Percentiles rank a stretch among this genome's conserved stretches.
Evolutionary conservation across 35 echinoderm and acorn worm species (phyloP).

Genomic region (Heliocidaris erythrogramma): DNA sequence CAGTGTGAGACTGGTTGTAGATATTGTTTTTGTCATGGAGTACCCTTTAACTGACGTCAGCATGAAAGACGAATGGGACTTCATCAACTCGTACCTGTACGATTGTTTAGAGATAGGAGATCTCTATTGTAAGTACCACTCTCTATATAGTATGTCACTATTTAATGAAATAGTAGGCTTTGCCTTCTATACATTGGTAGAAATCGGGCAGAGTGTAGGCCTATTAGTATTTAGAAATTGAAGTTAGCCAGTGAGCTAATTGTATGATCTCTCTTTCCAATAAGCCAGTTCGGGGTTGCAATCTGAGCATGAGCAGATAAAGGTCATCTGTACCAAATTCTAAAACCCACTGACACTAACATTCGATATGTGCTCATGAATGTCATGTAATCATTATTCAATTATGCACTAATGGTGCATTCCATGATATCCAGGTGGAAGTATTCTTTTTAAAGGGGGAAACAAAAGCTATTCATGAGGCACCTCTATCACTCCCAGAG

Average conservation of each 20-base stretch:
- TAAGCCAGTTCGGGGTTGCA: too few relatives aligned
- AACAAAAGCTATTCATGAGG: too few relatives aligned
- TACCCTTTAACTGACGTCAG: background rate
- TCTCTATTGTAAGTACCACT: constrained; percentile 54
- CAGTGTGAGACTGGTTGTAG: background rate
- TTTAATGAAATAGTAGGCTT: background rate
- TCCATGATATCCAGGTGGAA: too few relatives aligned
- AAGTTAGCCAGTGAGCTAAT: too few relatives aligned
- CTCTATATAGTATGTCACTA: background rate
- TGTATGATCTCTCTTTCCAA: background rate
- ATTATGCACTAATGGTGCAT: too few relatives aligned
- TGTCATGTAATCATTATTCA: too few relatives aligned
- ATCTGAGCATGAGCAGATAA: too few relatives aligned
- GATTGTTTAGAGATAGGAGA: constrained; percentile 73
- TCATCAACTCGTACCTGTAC: constrained; percentile 78
- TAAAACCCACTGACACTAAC: too few relatives aligned
- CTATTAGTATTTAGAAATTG: background rate
- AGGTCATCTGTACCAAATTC: too few relatives aligned
- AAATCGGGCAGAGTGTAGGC: background rate
- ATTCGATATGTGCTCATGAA: too few relatives aligned
- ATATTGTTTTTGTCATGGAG: background rate
- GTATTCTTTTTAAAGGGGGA: too few relatives aligned
- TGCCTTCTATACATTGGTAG: background rate
- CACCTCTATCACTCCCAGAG: too few relatives aligned
- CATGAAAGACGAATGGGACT: constrained; percentile 62